These are phyloP conservation scores for Callinectes sapidus DNA, from an alignment of 2,888 invertebrate species.

Conservation along the genomic window DNA sequence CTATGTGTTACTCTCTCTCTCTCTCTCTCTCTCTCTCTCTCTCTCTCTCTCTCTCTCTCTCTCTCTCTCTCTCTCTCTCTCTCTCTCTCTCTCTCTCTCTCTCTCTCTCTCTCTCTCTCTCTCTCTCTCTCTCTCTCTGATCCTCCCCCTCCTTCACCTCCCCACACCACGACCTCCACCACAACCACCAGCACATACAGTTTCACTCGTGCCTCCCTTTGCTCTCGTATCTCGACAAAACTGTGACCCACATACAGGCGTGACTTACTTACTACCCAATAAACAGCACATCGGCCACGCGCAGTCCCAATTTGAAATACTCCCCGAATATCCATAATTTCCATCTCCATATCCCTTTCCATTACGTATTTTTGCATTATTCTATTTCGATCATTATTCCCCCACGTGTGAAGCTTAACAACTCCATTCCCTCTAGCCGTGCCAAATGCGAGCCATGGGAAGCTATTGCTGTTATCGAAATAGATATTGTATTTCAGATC, in stretches of 20 bases:
- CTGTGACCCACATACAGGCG: not conserved
- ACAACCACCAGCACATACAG: not conserved
- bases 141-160: no score
- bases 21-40: slow-evolving; percentile 1
- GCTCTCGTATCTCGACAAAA: not conserved
- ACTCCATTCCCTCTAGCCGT: not conserved
- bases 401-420: not conserved
- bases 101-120: no score
- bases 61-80: no score
- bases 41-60: not conserved
- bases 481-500: not conserved
- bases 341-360: not conserved
- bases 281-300: not conserved
- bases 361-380: not conserved
- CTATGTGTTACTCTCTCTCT: not conserved
- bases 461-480: not conserved
- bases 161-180: not conserved
- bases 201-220: not conserved
- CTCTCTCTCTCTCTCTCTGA: no score
- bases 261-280: not conserved
- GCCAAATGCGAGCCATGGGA: not conserved
- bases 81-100: no score
- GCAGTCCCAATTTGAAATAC: not conserved
- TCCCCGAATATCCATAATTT: not conserved
- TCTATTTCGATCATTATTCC: not conserved